Percentiles rank a stretch among this genome's conserved stretches.
These are phyloP conservation scores for Orchestia grillus DNA, from an alignment of 1,140 invertebrate species.

Conservation along the genomic window DNA sequence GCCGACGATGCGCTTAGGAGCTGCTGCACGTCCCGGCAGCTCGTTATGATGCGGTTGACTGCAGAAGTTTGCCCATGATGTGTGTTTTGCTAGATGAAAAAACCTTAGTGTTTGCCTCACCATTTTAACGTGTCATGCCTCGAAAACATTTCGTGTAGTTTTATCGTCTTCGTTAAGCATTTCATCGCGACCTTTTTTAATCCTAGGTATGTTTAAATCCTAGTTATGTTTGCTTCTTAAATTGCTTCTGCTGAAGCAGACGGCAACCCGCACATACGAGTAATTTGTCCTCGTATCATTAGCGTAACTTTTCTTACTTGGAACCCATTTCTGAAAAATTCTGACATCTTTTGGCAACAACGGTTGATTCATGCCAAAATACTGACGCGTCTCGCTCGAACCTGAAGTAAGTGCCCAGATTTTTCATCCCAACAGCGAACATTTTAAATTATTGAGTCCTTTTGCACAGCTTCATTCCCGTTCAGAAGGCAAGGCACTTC, in stretches of 20 bases:
- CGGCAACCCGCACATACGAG: neutral
- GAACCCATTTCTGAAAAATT: neutral
- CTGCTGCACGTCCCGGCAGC: neutral
- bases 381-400: neutral
- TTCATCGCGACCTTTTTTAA: neutral
- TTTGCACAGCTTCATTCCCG: neutral
- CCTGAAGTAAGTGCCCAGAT: neutral
- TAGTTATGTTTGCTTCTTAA: neutral
- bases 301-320: neutral
- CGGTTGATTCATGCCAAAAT: neutral
- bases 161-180: neutral
- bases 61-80: neutral
- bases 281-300: neutral
- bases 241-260: neutral
- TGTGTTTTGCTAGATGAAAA: constrained; percentile 9
- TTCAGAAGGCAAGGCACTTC: neutral
- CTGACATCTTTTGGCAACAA: neutral
- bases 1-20: neutral
- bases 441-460: neutral
- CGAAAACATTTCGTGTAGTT: neutral
- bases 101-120: neutral
- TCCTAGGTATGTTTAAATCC: too few relatives aligned
- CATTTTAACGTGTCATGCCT: neutral
- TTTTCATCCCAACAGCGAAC: neutral
- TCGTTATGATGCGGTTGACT: constrained; percentile 7